phyloP scores from a whole-genome alignment of 2,797 vertebrate genomes.

The Enteromius fasciolatus region DNA sequence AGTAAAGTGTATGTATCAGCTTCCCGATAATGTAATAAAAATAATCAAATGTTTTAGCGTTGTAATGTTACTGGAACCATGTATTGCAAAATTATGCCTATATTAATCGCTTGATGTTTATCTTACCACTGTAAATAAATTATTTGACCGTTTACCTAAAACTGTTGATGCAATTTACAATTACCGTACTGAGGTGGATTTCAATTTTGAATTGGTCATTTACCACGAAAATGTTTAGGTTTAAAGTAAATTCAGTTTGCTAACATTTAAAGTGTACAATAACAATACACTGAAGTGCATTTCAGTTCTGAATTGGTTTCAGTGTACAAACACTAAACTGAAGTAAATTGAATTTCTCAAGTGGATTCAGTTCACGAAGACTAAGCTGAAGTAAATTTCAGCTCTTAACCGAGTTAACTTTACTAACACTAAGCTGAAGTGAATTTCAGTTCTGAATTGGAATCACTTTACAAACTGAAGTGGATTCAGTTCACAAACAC shows the following conservation, averaged over 20 bases:
- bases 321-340: not conserved
- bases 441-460: not conserved
- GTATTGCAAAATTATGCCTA: not conserved
- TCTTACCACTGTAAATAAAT: not conserved
- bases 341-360: not conserved
- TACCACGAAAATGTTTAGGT: not conserved
- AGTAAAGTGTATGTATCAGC: not conserved
- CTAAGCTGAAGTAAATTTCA: not conserved
- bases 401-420: not conserved
- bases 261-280: not conserved
- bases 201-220: not conserved
- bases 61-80: not conserved
- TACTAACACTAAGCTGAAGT: not conserved
- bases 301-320: not conserved
- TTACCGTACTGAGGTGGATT: not conserved
- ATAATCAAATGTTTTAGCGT: not conserved
- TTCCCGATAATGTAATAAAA: slow-evolving; percentile 8
- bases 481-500: fast-evolving
- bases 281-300: not conserved
- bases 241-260: not conserved
- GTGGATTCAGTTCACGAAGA: not conserved
- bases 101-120: slow-evolving; percentile 6
- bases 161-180: not conserved
- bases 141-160: not conserved
- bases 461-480: too few species aligned